Evolutionary conservation across 2,888 invertebrate species (phyloP).

Genomic region (Mythimna pallens): DNA sequence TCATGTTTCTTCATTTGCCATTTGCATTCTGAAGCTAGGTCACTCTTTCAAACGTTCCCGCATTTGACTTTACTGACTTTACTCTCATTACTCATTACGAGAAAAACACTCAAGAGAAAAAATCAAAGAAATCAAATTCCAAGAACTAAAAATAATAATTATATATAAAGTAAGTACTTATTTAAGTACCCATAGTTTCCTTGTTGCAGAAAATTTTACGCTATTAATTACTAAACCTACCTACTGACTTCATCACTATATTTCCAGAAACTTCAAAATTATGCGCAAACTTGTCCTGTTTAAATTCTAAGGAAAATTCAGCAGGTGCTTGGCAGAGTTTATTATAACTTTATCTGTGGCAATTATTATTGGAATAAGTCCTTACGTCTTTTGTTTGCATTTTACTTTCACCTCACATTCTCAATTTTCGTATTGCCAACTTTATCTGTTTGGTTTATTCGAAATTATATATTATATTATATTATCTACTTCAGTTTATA

Average conservation of each 20-base stretch:
- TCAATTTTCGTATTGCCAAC: background rate
- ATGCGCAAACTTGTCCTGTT: slow-evolving; percentile 35
- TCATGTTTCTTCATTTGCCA: too few relatives aligned
- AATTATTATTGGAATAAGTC: background rate
- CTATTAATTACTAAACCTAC: slow-evolving; percentile 8
- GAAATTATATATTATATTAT: background rate
- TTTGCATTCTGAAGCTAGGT: too few relatives aligned
- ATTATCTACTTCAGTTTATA: background rate
- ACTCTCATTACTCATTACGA: background rate
- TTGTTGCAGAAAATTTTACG: slow-evolving; percentile 33
- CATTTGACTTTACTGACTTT: too few relatives aligned
- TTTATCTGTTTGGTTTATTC: background rate
- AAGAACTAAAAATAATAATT: background rate
- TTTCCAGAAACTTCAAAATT: slow-evolving; percentile 46
- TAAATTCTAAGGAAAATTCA: slow-evolving; percentile 16
- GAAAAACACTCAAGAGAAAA: background rate
- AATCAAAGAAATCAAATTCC: background rate
- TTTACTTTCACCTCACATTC: background rate
- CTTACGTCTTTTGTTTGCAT: background rate
- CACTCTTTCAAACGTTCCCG: too few relatives aligned
- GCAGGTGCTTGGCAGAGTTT: slow-evolving; percentile 10
- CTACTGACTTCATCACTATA: slow-evolving; percentile 23
- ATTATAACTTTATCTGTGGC: slow-evolving; percentile 15
- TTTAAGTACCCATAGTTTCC: slow-evolving; percentile 15
- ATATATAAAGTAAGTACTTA: background rate